phyloP scores from a whole-genome alignment of 2,888 invertebrate species.

The Dinocampus coccinellae region DNA sequence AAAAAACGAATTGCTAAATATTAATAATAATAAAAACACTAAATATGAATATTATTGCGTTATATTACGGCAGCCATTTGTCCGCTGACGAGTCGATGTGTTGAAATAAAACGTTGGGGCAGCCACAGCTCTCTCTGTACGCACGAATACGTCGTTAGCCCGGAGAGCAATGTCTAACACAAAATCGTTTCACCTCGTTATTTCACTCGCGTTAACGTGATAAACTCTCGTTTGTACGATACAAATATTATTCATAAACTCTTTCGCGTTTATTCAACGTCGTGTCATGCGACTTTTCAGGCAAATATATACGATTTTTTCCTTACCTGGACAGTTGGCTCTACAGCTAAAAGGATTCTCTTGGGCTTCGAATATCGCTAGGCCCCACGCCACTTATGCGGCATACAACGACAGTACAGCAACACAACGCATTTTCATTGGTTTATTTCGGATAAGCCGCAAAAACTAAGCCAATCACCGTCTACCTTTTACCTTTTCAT shows the following conservation, averaged over 20 bases:
- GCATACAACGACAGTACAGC: constrained; percentile 71
- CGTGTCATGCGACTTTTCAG: constrained; percentile 28
- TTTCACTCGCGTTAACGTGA: constrained; percentile 22
- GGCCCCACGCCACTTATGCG: constrained; percentile 77
- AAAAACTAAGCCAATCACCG: constrained; percentile 72
- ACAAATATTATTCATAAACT: constrained; percentile 50
- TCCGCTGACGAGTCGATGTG: constrained; percentile 12
- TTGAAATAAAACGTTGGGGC: constrained; percentile 24
- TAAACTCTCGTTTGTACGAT: constrained; percentile 21
- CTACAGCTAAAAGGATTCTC: constrained; percentile 73
- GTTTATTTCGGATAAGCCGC: constrained; percentile 74
- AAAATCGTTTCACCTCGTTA: constrained; percentile 25
- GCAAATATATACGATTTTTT: constrained; percentile 55
- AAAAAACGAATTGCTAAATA: neutral
- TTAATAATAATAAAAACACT: constrained; percentile 5
- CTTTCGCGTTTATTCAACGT: constrained; percentile 24
- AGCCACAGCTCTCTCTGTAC: constrained; percentile 20
- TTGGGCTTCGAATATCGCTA: constrained; percentile 73
- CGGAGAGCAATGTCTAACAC: constrained; percentile 14
- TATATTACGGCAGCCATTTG: constrained; percentile 35
- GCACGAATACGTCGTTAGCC: constrained; percentile 16
- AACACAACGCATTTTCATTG: constrained; percentile 70
- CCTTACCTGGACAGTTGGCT: constrained; percentile 74
- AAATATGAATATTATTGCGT: constrained; percentile 27
- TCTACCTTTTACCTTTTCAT: constrained; percentile 69